phyloP scores from a whole-genome alignment of 2,113 vertebrate species.

The Dromas ardeola region DNA sequence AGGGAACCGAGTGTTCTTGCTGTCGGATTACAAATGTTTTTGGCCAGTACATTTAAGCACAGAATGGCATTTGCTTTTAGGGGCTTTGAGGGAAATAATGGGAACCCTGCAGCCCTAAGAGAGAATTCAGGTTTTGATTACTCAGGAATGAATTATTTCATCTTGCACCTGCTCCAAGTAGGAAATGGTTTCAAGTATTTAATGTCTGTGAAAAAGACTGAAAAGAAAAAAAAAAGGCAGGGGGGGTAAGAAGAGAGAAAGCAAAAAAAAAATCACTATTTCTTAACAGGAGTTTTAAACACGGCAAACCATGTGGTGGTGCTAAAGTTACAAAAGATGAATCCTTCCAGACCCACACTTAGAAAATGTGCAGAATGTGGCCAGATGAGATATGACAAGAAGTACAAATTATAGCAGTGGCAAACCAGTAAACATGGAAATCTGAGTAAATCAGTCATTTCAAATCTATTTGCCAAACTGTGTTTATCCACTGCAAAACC shows the following conservation, averaged over 20 bases:
- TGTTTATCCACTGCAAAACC: conserved; percentile 42
- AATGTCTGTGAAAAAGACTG: background rate
- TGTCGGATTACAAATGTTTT: background rate
- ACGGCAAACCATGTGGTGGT: conserved; percentile 63
- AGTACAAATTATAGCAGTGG: conserved; percentile 51
- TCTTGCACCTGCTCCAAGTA: background rate
- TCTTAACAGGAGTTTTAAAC: conserved; percentile 5
- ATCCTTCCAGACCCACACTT: background rate
- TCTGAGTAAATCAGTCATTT: conserved; percentile 57
- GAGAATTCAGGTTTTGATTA: background rate
- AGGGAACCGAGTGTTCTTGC: background rate
- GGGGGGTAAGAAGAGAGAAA: accelerated
- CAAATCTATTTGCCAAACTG: conserved; percentile 64
- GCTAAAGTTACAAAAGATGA: conserved; percentile 60
- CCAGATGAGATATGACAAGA: conserved; percentile 25
- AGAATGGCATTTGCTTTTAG: background rate
- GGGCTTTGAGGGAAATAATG: background rate
- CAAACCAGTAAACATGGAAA: conserved; percentile 58
- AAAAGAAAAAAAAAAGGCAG: background rate
- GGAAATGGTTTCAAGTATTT: background rate
- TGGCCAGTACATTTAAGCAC: background rate
- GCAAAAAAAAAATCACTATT: background rate
- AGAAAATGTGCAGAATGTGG: background rate
- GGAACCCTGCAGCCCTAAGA: background rate
- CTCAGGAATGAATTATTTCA: background rate